phyloP scores from a whole-genome alignment of 2,888 invertebrate species.

The Gymnosoma rotundatum region DNA sequence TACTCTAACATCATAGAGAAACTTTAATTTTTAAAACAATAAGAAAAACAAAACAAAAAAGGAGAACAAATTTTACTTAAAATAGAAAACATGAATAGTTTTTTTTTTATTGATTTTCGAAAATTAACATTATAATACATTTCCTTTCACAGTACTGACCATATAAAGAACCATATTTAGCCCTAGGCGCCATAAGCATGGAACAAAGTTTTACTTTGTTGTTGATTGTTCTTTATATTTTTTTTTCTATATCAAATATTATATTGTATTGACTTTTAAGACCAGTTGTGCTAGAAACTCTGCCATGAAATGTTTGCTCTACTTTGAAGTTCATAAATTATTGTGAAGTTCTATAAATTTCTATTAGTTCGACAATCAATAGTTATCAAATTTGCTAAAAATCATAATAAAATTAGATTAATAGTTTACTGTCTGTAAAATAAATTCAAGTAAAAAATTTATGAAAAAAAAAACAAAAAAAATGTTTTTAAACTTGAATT shows the following conservation, averaged over 20 bases:
- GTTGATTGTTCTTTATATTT: not conserved
- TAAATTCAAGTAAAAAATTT: not conserved
- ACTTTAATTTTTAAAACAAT: conserved; percentile 1
- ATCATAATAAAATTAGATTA: not conserved
- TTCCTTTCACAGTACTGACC: not conserved
- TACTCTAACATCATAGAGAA: not conserved
- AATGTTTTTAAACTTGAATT: too few relatives aligned
- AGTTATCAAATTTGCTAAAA: not conserved
- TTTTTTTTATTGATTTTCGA: not conserved
- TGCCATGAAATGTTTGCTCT: conserved; percentile 15
- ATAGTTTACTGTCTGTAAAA: not conserved
- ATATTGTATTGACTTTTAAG: not conserved
- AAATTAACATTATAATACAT: not conserved
- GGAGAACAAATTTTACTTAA: not conserved
- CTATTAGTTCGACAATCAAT: not conserved
- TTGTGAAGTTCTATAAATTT: conserved; percentile 7
- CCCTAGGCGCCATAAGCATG: not conserved
- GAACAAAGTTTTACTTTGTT: not conserved
- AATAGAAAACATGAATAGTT: not conserved
- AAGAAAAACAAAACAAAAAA: not conserved
- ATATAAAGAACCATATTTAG: not conserved
- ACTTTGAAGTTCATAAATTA: conserved; percentile 47
- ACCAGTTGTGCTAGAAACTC: not conserved
- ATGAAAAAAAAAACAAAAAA: too few relatives aligned
- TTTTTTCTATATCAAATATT: not conserved